phyloP scores from a whole-genome alignment of 2,888 invertebrate genomes.

The Cryptus armator region DNA sequence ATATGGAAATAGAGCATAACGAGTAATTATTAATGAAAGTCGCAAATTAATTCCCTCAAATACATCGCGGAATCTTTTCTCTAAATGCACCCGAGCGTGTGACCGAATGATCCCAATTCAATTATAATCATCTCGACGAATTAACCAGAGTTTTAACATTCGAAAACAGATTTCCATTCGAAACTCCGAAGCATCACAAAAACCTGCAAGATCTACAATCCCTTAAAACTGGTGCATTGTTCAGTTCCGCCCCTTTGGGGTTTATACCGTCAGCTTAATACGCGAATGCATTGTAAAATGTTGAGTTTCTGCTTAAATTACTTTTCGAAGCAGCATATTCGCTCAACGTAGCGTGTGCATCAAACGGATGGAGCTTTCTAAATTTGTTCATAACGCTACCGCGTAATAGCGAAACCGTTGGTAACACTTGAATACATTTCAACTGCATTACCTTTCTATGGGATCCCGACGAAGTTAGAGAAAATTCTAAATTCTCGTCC shows the following conservation, averaged over 20 bases:
- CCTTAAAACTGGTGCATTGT: constrained; percentile 14
- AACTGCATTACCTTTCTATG: background rate
- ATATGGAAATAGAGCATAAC: background rate
- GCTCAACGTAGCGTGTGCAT: too few relatives aligned
- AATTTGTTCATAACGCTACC: too few relatives aligned
- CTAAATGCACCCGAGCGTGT: constrained; percentile 3
- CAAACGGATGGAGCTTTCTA: too few relatives aligned
- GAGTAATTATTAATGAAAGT: background rate
- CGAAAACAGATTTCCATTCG: background rate
- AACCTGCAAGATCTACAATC: background rate
- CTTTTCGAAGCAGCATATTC: too few relatives aligned
- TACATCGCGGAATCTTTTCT: background rate
- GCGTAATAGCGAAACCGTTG: too few relatives aligned
- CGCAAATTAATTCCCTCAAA: background rate
- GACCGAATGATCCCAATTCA: constrained; percentile 8
- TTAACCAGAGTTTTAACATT: constrained; percentile 27
- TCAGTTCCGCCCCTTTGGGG: background rate
- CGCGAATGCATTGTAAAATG: background rate
- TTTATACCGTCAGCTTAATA: constrained; percentile 1
- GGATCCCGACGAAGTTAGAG: background rate
- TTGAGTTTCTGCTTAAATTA: too few relatives aligned
- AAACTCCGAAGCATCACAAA: background rate
- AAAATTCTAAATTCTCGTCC: background rate
- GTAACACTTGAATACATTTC: too few relatives aligned
- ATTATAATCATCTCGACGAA: constrained; percentile 25